Percentiles rank a stretch among this genome's conserved stretches.
Evolutionary conservation across 2,797 vertebrate genomes (phyloP).

Genomic region (Odontamblyopus rebecca): DNA sequence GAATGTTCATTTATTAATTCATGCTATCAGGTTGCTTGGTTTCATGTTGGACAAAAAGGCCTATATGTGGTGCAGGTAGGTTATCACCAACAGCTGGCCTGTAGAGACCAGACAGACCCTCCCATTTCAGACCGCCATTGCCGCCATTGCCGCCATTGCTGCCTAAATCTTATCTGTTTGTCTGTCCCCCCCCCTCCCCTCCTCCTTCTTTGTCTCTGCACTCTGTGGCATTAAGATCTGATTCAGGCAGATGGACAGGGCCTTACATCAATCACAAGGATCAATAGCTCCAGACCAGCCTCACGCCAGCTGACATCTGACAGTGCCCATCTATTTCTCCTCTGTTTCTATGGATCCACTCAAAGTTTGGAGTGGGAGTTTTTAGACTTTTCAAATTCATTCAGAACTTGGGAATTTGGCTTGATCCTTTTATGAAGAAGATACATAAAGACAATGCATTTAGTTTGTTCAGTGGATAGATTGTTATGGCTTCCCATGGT

Average conservation of each 20-base stretch:
- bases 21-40: constrained; percentile 75
- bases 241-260: constrained; percentile 74
- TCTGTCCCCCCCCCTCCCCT: constrained; percentile 28
- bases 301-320: constrained; percentile 60
- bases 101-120: constrained; percentile 43
- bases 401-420: constrained; percentile 31
- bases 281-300: constrained; percentile 73
- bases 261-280: constrained; percentile 71
- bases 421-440: neutral
- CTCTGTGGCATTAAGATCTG: constrained; percentile 51
- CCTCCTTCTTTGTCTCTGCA: constrained; percentile 19
- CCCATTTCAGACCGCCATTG: constrained; percentile 30
- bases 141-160: constrained; percentile 35
- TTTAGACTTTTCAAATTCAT: constrained; percentile 34
- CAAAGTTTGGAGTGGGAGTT: constrained; percentile 29
- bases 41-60: constrained; percentile 78
- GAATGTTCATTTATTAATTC: constrained; percentile 78
- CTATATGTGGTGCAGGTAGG: constrained; percentile 69
- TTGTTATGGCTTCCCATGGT: neutral
- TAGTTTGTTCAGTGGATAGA: neutral
- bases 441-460: neutral
- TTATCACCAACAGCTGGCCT: constrained; percentile 79
- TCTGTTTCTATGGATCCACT: constrained; percentile 31
- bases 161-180: constrained; percentile 57
- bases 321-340: constrained; percentile 33